phyloP scores from a whole-genome alignment of 2,113 vertebrate species.

The Nycticorax nycticorax region DNA sequence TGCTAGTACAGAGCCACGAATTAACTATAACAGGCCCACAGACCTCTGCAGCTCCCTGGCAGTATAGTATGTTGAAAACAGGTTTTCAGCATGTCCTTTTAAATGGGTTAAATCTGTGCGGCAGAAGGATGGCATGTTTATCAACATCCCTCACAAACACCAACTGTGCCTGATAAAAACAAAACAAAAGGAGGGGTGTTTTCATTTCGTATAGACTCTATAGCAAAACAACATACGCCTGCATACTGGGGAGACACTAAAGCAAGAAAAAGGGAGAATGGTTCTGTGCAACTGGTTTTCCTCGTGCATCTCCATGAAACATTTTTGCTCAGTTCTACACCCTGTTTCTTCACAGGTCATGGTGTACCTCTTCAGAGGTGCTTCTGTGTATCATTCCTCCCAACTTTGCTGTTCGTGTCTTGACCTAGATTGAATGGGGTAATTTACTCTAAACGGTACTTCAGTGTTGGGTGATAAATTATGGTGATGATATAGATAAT shows the following conservation, averaged over 20 bases:
- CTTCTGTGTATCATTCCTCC: not conserved
- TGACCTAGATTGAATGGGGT: not conserved
- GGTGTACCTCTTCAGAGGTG: not conserved
- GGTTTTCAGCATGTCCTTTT: not conserved
- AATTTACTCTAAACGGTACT: slow-evolving; percentile 41
- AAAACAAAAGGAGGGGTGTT: not conserved
- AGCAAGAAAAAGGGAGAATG: not conserved
- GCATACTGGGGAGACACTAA: not conserved
- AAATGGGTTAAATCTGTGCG: not conserved
- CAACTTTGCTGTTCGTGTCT: not conserved
- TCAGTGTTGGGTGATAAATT: not conserved
- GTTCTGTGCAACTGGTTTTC: not conserved
- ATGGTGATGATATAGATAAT: not conserved
- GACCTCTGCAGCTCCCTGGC: not conserved
- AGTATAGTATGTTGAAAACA: not conserved
- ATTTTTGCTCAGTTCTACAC: not conserved
- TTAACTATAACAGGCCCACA: slow-evolving; percentile 1
- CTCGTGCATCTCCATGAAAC: not conserved
- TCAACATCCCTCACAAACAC: not conserved
- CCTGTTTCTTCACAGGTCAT: not conserved
- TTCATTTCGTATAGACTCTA: not conserved
- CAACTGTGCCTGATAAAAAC: not conserved
- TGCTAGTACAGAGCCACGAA: not conserved
- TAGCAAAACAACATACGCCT: not conserved
- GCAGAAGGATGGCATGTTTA: not conserved